These are phyloP conservation scores for Blennius ocellaris DNA, from an alignment of 2,113 vertebrate species.

Conservation along the genomic window DNA sequence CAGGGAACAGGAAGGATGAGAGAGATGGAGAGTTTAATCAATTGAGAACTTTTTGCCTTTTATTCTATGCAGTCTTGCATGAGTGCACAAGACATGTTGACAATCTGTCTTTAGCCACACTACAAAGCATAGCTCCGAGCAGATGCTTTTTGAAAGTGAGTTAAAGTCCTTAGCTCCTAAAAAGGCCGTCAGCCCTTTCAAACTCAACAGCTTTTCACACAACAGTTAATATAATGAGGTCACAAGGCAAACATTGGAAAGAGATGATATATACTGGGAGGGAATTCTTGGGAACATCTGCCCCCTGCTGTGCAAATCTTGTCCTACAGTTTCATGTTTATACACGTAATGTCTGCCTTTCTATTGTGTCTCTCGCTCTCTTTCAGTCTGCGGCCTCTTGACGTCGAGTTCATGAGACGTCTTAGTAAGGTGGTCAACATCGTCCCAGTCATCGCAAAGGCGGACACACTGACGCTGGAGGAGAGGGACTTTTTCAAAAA, in stretches of 20 bases:
- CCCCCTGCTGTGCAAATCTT: constrained; percentile 55
- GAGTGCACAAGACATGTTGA: constrained; percentile 10
- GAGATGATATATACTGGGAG: neutral
- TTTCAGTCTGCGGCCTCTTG: constrained; percentile 92
- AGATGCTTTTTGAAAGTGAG: constrained; percentile 19
- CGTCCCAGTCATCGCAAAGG: constrained; percentile 96
- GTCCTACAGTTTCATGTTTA: neutral
- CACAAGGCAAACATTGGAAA: neutral
- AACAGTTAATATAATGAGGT: constrained; percentile 7
- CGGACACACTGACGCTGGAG: constrained; percentile 96
- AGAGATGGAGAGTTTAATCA: constrained; percentile 43
- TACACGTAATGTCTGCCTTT: neutral
- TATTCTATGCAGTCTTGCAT: constrained; percentile 9
- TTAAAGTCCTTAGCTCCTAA: constrained; percentile 5
- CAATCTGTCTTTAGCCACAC: constrained; percentile 8
- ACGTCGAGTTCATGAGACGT: constrained; percentile 98
- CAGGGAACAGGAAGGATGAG: constrained; percentile 38
- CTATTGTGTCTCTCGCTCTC: neutral
- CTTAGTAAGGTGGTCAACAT: constrained; percentile 99
- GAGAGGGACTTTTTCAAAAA: constrained; percentile 98
- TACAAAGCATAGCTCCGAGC: constrained; percentile 2
- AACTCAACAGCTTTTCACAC: constrained; percentile 11
- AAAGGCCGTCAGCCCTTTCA: neutral
- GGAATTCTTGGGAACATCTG: constrained; percentile 31
- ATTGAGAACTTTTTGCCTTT: constrained; percentile 38